Evolutionary conservation across 2,888 invertebrate species (phyloP).

Genomic region (Melikaiella ostensackeni): DNA sequence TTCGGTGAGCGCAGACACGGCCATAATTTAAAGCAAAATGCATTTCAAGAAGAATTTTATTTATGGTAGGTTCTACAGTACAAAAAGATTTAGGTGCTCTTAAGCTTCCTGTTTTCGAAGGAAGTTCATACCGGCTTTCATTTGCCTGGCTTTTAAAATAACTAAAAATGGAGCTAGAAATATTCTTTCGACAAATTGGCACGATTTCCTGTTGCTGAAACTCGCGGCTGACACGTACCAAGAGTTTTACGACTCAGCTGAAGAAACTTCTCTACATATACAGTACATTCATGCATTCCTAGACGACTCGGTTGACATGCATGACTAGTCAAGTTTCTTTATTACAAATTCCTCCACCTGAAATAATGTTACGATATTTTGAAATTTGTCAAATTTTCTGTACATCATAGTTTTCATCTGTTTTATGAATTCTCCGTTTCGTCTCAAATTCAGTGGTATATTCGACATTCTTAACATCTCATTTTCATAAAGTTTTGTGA

Average conservation of each 20-base stretch:
- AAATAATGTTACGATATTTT: neutral
- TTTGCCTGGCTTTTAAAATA: neutral
- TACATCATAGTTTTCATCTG: neutral
- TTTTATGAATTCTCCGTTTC: neutral
- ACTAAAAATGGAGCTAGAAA: neutral
- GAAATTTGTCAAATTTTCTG: neutral
- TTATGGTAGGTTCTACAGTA: neutral
- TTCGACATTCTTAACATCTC: neutral
- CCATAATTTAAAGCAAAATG: neutral
- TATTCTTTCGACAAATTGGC: constrained; percentile 10
- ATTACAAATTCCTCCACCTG: neutral
- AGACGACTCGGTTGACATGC: constrained; percentile 14
- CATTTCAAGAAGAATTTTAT: neutral
- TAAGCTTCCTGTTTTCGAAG: neutral
- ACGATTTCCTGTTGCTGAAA: constrained; percentile 16
- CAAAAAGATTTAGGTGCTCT: neutral
- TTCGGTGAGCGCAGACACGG: no score
- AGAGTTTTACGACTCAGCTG: constrained; percentile 18
- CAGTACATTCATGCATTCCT: constrained; percentile 17
- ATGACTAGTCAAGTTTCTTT: constrained; percentile 14
- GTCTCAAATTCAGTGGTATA: neutral
- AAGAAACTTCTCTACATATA: constrained; percentile 1
- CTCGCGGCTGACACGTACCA: neutral
- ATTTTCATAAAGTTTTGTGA: no score
- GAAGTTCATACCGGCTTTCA: neutral